These are phyloP conservation scores for Nomada ruficornis DNA, from an alignment of 2,888 invertebrate species.

Conservation along the genomic window DNA sequence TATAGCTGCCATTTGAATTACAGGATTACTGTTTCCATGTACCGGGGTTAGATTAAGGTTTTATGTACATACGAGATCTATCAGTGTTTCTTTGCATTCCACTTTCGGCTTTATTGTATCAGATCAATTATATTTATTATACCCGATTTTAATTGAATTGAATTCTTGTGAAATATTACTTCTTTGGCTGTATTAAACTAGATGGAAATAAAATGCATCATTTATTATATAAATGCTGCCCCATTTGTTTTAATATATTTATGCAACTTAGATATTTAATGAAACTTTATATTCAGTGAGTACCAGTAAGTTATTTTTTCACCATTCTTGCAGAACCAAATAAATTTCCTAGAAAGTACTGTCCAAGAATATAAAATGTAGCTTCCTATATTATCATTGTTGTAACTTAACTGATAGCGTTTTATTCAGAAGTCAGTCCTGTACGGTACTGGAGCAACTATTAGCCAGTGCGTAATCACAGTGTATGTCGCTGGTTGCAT, in stretches of 20 bases:
- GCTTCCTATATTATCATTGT: background rate
- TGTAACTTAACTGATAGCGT: background rate
- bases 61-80: background rate
- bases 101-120: background rate
- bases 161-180: no score
- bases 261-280: background rate
- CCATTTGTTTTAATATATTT: background rate
- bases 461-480: conserved; percentile 22
- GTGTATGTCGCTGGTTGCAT: conserved; percentile 16
- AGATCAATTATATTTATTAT: no score
- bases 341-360: no score
- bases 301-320: background rate
- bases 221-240: background rate
- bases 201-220: no score
- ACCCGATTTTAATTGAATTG: no score
- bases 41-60: no score
- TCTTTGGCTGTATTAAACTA: no score
- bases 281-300: background rate
- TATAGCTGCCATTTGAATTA: background rate
- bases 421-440: conserved; percentile 16
- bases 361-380: background rate
- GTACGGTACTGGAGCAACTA: background rate
- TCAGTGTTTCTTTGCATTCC: background rate
- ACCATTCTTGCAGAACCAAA: background rate
- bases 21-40: background rate